Conservation (phyloP, 2,113 vertebrate genomes). For the Halcyon malimbica region DNA sequence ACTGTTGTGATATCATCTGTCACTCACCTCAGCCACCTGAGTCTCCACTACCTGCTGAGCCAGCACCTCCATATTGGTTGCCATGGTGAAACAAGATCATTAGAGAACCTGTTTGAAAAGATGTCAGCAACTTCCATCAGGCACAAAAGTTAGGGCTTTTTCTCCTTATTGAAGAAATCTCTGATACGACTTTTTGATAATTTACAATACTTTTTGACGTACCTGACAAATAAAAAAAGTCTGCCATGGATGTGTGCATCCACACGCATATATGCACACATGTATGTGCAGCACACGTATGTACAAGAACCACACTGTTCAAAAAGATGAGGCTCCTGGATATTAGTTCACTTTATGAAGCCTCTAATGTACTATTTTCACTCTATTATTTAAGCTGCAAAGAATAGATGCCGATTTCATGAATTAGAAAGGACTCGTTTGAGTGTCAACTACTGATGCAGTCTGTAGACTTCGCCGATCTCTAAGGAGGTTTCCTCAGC, state of each 20-base stretch:
- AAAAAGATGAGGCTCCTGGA: neutral
- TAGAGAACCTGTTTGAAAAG: slow-evolving; percentile 85
- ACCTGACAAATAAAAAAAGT: neutral
- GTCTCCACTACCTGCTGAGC: slow-evolving; percentile 90
- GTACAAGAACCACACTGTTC: neutral
- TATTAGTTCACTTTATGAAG: neutral
- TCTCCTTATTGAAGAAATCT: slow-evolving; percentile 33
- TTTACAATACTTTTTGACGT: neutral
- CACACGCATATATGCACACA: fast-evolving
- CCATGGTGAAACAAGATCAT: slow-evolving; percentile 90
- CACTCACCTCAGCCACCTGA: slow-evolving; percentile 91
- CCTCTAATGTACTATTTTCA: neutral
- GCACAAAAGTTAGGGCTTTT: slow-evolving; percentile 47
- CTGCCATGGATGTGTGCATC: fast-evolving
- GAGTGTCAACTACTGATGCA: neutral
- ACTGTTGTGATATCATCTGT: slow-evolving; percentile 60
- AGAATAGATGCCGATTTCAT: neutral
- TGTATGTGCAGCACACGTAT: neutral
- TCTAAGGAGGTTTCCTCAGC: neutral
- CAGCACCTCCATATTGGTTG: slow-evolving; percentile 87
- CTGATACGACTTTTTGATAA: neutral
- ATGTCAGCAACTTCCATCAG: slow-evolving; percentile 80
- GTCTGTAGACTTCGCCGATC: neutral
- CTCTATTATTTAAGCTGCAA: neutral
- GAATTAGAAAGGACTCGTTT: neutral